Evolutionary conservation across 2,797 vertebrate genomes (phyloP), one percentile per base, ranked within the genome.

Genomic region (Poecile montanus): DNA sequence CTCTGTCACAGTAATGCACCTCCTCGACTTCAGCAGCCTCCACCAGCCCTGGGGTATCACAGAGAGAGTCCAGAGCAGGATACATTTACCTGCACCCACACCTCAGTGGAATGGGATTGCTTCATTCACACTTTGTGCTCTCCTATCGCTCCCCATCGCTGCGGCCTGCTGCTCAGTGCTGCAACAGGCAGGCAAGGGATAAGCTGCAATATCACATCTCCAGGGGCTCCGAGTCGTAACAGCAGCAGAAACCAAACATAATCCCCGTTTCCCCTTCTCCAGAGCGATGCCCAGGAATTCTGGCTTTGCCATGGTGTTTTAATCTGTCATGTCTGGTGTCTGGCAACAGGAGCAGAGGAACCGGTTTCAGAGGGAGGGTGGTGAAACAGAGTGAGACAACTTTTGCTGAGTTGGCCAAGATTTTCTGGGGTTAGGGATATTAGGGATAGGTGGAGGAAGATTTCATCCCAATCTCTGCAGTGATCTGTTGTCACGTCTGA

Each of bases 91-190:
- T 77, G 63, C 62, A 67, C 50, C 3, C 3, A 9, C 4, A 3
- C 61, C 44, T 73, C 38, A 30, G 30, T 58, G 50, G 63, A 88
- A 70, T 8, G 15, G 83, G 45, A 85, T 61, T 40, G 3, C 50
- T 77, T 71, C 83, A 56, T 48, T 90, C 80, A n/a, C 83, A 22
- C 82, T 87, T 58, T 73, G 11, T 50, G 4, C 1, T 6, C 38
- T 65, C 47, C 85, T 88, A 77, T 80, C 68, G 0, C 29, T 91
- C 50, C 66, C 48, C 79, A 76, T 86, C 62, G 0, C 58, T 75
- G 60, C 51, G 86, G 91, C 94, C 90, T 96, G 94, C 86, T 71
- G 88, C 88, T 84, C 85, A 0, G 87, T 70, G 22, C 78, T 7
- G 36, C 88, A 78, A 85, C 72, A 86, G 94, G 77, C 91, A 80